Evolutionary conservation across 2,113 vertebrate species (phyloP).

Genomic region (Delphinapterus leucas): DNA sequence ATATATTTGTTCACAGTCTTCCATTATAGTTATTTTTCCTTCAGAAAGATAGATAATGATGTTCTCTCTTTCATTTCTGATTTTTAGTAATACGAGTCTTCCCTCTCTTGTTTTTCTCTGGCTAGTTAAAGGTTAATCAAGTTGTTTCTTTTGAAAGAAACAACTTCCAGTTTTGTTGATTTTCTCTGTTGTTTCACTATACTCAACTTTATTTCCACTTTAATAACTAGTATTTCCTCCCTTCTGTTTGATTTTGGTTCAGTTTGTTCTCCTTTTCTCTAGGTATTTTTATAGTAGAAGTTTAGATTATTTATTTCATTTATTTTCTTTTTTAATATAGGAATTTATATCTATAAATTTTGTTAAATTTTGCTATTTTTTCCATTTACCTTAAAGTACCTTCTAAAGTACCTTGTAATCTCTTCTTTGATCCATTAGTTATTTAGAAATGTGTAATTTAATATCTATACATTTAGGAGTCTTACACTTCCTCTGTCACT

Average conservation of each 20-base stretch:
- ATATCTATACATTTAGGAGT: no score
- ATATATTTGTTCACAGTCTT: no score
- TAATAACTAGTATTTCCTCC: not conserved
- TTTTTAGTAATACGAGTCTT: not conserved
- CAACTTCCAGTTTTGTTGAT: not conserved
- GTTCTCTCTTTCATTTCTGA: not conserved
- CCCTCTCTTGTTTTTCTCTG: not conserved
- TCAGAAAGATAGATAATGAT: not conserved
- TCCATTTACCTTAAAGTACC: no score
- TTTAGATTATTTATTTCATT: no score
- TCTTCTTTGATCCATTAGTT: no score
- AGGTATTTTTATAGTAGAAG: no score
- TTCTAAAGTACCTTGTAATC: no score
- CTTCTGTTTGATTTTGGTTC: not conserved
- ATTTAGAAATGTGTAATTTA: no score
- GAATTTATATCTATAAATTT: no score
- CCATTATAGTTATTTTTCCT: not conserved
- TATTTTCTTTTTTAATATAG: no score
- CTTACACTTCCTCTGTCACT: no score
- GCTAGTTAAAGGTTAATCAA: not conserved
- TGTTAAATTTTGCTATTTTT: no score
- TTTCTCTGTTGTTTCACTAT: not conserved
- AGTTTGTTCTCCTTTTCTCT: not conserved
- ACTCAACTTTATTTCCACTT: not conserved
- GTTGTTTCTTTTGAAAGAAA: not conserved